These are phyloP conservation scores for Syrista parreyssii DNA, from an alignment of 2,888 invertebrate species.

Conservation along the genomic window DNA sequence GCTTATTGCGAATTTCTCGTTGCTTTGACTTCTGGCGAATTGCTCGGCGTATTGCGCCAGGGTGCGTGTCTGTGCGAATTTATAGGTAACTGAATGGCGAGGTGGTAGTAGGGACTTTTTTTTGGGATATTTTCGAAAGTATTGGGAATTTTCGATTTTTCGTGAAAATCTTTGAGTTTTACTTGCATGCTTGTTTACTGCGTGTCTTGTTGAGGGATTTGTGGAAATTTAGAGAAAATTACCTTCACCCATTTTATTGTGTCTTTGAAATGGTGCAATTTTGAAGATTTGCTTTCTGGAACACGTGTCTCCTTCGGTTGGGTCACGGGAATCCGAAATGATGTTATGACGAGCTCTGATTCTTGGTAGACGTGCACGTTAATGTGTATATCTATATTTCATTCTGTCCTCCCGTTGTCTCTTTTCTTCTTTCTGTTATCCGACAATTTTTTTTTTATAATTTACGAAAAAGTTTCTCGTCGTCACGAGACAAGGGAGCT, in stretches of 20 bases:
- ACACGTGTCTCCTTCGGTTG: too few species aligned
- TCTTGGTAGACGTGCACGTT: neutral
- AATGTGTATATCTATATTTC: neutral
- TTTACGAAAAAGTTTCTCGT: neutral
- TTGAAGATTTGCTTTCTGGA: neutral
- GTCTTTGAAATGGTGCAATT: neutral
- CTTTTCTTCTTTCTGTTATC: neutral
- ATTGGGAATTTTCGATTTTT: neutral
- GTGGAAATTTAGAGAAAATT: neutral
- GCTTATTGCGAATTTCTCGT: neutral
- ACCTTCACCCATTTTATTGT: neutral
- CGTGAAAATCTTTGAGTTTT: neutral
- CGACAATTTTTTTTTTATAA: neutral
- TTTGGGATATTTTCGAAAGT: neutral
- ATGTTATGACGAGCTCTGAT: neutral
- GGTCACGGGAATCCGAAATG: neutral
- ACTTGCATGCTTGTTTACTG: too few species aligned
- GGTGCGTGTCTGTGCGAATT: neutral
- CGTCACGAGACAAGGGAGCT: neutral
- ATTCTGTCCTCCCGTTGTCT: constrained; percentile 10
- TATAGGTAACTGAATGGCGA: neutral
- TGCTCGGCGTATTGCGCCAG: neutral
- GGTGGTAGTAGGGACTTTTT: too few species aligned
- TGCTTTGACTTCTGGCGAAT: neutral
- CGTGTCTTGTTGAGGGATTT: neutral